phyloP scores from a whole-genome alignment of 2,113 vertebrate species.

The Benitochromis conjunctus region DNA sequence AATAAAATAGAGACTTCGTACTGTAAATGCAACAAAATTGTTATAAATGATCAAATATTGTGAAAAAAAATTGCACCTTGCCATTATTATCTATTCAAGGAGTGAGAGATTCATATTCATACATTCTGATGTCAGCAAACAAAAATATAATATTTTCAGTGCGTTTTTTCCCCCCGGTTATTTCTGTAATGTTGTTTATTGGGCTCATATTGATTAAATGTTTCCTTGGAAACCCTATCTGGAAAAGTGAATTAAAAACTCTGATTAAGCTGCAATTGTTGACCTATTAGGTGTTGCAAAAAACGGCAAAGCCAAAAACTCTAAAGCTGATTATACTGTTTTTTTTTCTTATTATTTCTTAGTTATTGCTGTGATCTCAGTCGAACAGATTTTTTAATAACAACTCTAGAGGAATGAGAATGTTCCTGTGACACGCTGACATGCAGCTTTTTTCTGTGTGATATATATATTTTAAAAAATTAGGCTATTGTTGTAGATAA shows the following conservation, averaged over 20 bases:
- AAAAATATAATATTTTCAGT: background rate
- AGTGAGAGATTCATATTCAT: background rate
- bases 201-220: background rate
- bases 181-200: background rate
- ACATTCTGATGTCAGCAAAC: background rate
- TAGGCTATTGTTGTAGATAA: background rate
- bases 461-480: background rate
- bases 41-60: background rate
- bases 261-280: background rate
- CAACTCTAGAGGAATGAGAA: background rate
- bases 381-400: background rate
- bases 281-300: background rate
- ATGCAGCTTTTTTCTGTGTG: background rate
- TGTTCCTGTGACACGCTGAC: background rate
- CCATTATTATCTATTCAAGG: background rate
- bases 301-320: background rate
- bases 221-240: background rate
- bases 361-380: background rate
- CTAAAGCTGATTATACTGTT: background rate
- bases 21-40: background rate
- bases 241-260: background rate
- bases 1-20: background rate
- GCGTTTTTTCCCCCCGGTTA: rapidly evolving
- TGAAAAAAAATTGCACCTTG: background rate
- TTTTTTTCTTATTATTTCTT: background rate